Base-by-base conservation (phyloP, 1,140 invertebrate genomes). In the Saccostrea glomerata region DNA sequence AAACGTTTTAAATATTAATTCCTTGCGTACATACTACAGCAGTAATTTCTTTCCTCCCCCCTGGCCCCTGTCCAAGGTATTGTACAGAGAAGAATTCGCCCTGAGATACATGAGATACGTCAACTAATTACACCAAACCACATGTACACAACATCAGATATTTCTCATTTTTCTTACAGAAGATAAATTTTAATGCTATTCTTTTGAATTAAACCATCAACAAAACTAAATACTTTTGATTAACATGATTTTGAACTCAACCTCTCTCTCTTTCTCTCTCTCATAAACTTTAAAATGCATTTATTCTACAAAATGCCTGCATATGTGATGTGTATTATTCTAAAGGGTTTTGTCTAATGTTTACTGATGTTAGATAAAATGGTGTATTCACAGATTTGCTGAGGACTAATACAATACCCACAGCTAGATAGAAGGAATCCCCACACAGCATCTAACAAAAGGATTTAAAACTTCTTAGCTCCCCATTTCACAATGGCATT, bases 321-420 rank as follows among this genome's bases (percentile, higher is more conserved):
- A 15, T 23, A 73, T 36, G 47, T 3, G 30, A 30, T 73, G 70
- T 73, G 70, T 73, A 73, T 73, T 73, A 73, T 36, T 73, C 70
- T 73, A 36, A 40, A 73, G 25, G 47, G 9, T 63, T 63, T n/a
- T 63, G 70, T 25, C 70, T 36, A n/a, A n/a, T 73, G 70, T 73
- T 73, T 73, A 73, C 70, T 30, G 70, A 73, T 73, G 12, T 73
- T 36, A 25, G 70, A 73, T 73, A 73, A 73, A 60, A 30, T 73
- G 66, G 47, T 47, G 47, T 47, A 47, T 15, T 63, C 58, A 63
- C 58, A 23, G 30, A 73, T 73, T 73, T 73, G 17, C 70, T 30
- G 70, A 73, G 11, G 25, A 25, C 23, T 36, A 73, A 73, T 73
- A 73, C 70, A 25, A n/a, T 73, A 36, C 1, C 60, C 6, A 66